Base-by-base conservation (phyloP, 2,797 vertebrate genomes). In the Phoebastria nigripes region DNA sequence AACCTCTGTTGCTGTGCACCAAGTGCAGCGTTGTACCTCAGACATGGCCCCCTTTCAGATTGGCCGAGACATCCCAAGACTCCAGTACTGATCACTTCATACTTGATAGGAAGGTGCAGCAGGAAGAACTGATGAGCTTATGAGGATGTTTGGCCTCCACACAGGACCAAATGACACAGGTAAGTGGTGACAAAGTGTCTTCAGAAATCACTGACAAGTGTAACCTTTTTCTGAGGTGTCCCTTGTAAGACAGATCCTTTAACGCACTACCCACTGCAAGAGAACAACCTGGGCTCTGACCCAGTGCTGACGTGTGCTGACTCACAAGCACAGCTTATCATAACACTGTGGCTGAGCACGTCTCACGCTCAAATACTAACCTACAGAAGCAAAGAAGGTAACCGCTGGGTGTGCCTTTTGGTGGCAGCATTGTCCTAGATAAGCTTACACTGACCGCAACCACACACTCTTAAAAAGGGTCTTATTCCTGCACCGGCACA, bases 401-500 rank as follows among this genome's bases (percentile, higher is more conserved):
- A 59, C 52, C 93, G 63, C 83, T 44, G 59, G 17, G 1, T 55
- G 49, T 69, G 88, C 94, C 96, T 94, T 95, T 93, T 96, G 96
- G 95, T 96, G 96, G 96, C 96, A 97, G 94, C 72, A 95, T 96
- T 93, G 92, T 81, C 89, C 74, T 42, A 76, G n/a, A 56, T 20
- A 91, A 92, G 24, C 29, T 80, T 46, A 46, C 12, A 42, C 29
- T 35, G 81, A 55, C 47, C 1, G 12, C 51, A 80, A 52, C 14
- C 21, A 49, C 3, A 11, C 5, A 2, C 4, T 29, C 49, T 35
- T 54, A 10, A 19, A 78, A 70, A 56, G 10, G 5, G 11, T 55
- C 20, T 90, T 72, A 47, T 3, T 87, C 41, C 72, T 91, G 55
- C 2, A 0, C 22, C 2, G 3, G 49, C 47, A 29, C 3, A 6